phyloP scores from a whole-genome alignment of 2,113 vertebrate genomes.

The Amblyopsis rosae region DNA sequence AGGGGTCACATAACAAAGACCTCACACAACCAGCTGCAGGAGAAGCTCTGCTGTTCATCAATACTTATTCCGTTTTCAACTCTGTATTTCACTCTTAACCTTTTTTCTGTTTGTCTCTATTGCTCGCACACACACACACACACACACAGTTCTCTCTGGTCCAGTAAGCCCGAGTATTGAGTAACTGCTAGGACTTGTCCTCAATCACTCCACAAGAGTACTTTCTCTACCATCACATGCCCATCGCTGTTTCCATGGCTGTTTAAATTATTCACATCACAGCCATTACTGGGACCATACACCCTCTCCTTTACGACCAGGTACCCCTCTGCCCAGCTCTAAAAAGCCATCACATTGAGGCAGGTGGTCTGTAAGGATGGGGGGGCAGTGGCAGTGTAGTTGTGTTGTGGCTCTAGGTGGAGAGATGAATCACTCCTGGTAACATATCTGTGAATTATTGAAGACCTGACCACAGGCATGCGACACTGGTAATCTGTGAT shows the following conservation, averaged over 20 bases:
- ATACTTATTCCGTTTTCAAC: too few relatives aligned
- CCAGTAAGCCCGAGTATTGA: slow-evolving; percentile 14
- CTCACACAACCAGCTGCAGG: too few relatives aligned
- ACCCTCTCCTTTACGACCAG: slow-evolving; percentile 26
- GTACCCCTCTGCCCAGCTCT: slow-evolving; percentile 8
- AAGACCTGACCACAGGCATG: slow-evolving; percentile 30
- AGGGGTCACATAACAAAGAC: too few relatives aligned
- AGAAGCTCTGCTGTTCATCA: too few relatives aligned
- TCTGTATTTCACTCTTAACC: too few relatives aligned
- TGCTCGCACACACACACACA: not conserved
- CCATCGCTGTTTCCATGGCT: slow-evolving; percentile 52
- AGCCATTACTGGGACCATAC: slow-evolving; percentile 54
- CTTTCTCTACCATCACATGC: slow-evolving; percentile 38
- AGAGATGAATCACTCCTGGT: slow-evolving; percentile 42
- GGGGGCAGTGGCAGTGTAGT: slow-evolving; percentile 6
- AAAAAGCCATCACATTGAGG: slow-evolving; percentile 51
- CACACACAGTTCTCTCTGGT: slow-evolving; percentile 8
- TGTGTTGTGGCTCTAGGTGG: slow-evolving; percentile 20
- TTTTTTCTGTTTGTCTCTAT: too few relatives aligned
- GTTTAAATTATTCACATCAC: slow-evolving; percentile 73
- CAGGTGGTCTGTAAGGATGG: slow-evolving; percentile 46
- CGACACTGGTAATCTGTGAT: slow-evolving; percentile 35
- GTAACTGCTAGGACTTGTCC: slow-evolving; percentile 29
- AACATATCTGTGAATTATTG: slow-evolving; percentile 61
- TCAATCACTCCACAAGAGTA: slow-evolving; percentile 53